Conservation (phyloP, 2,797 vertebrate genomes). For the Manis crassicaudata region DNA sequence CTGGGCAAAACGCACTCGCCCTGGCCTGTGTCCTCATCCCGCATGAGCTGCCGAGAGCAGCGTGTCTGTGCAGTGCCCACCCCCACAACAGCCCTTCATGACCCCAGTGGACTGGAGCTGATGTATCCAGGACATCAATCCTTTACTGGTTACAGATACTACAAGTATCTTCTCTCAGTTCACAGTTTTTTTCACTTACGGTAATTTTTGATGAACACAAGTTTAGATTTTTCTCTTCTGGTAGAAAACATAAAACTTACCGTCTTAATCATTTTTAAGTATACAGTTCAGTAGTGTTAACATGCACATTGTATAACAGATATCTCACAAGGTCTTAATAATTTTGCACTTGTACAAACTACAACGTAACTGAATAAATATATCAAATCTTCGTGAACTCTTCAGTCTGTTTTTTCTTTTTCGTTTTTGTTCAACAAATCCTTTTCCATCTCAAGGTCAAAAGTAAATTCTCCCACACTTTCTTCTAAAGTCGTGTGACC, state of each 20-base stretch:
- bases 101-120: too few species aligned
- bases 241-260: not conserved
- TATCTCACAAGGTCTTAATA: not conserved
- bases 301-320: too few species aligned
- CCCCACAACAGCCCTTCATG: too few species aligned
- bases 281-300: not conserved
- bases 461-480: not conserved
- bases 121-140: not conserved
- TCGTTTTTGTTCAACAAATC: not conserved
- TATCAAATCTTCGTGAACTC: not conserved
- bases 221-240: not conserved
- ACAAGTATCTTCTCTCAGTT: not conserved
- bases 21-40: not conserved
- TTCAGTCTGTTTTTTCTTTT: not conserved
- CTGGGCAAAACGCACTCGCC: fast-evolving
- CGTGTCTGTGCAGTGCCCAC: not conserved
- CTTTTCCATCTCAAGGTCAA: not conserved
- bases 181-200: not conserved
- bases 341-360: not conserved
- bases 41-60: not conserved
- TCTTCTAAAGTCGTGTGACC: not conserved
- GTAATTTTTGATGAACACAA: not conserved
- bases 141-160: not conserved
- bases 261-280: not conserved
- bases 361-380: not conserved